Evolutionary conservation across 2,888 invertebrate species (phyloP), one percentile per base, ranked within the genome.

Genomic region (Oscheius myriophilus): DNA sequence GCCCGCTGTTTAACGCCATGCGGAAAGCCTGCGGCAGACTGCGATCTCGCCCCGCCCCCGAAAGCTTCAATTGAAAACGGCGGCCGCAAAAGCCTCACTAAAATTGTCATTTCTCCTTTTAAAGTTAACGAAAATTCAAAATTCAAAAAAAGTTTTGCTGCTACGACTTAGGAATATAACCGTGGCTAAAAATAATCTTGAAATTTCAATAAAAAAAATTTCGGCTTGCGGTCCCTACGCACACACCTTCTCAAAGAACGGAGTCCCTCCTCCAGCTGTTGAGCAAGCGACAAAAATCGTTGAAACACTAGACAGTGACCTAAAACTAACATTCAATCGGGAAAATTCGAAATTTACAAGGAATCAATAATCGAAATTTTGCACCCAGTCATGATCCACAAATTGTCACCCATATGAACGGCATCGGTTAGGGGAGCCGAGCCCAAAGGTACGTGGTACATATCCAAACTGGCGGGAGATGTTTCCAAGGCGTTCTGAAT

Each of bases 371-470:
- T 87, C 68, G 88, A 86, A 3, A 89, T 86, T 61, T 86, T 87
- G 81, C 89, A 89, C 2, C 88, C 89, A 71, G 88, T 88, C 7
- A 88, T 88, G 79, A 88, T 87, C 88, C 89, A 89, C 61, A 89
- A 75, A 51, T 86, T 75, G 14, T 87, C 87, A 55, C 77, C 82
- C 63, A 86, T 86, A 57, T 88, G 78, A 43, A 89, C 77, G 53
- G 87, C 84, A 55, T 83, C 84, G 16, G 88, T 87, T 55, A 90
- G 87, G 0, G 89, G 89, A 43, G 87, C 87, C 43, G 89, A 88
- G 64, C 89, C 88, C 74, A 89, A 84, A 9, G 88, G 87, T 67
- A 90, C 87, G 82, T 89, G 89, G 81, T 88, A 87, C 41, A 89
- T 84, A 70, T 89, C 88, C 16, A 85, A 80, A 52, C 78, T 73